Base-by-base conservation (phyloP, 2,888 invertebrate genomes). In the Cosmia pyralina region DNA sequence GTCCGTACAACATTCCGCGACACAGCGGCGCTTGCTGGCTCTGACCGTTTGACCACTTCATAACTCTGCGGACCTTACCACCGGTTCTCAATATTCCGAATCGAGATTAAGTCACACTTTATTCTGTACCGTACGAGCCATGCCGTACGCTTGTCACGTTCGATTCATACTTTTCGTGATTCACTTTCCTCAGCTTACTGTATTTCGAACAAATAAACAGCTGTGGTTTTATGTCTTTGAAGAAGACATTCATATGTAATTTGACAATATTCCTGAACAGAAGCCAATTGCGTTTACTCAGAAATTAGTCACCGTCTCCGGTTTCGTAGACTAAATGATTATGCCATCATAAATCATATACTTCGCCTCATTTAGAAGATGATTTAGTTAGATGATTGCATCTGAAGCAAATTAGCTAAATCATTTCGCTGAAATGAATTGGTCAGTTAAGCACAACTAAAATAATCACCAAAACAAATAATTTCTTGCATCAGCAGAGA, bases 1-100 rank as follows among this genome's bases (percentile, higher is more conserved):
- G 91, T 90, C 90, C 89, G 89, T 90, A 90, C 93, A 92, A 90
- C 95, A 95, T 95, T 95, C 95, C 95, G 90, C 95, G 95, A 90
- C 94, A 90, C 80, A 82, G 88, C 87, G 95, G 94, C 95, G 94
- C 92, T 90, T 86, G 90, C 92, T 85, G 87, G 85, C 87, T 89
- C 89, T 90, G 91, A 92, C 91, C 91, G 90, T 90, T 90, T 91
- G 91, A 91, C 91, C 92, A 91, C 90, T 90, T 91, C 87, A 90
- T 92, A 92, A 92, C 88, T 90, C 84, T 87, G 84, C 50, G 71
- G 86, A 81, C 84, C 88, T 82, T 89, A 90, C 89, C 81, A 89
- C 82, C 79, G 44, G 59, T 53, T 68, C 58, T 48, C 50, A 60
- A 55, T 77, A 53, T 62, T 72, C 28, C 46, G 60, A 68, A 58